Conservation (phyloP, 2,888 invertebrate genomes). For the Caenorhabditis sulstoni region DNA sequence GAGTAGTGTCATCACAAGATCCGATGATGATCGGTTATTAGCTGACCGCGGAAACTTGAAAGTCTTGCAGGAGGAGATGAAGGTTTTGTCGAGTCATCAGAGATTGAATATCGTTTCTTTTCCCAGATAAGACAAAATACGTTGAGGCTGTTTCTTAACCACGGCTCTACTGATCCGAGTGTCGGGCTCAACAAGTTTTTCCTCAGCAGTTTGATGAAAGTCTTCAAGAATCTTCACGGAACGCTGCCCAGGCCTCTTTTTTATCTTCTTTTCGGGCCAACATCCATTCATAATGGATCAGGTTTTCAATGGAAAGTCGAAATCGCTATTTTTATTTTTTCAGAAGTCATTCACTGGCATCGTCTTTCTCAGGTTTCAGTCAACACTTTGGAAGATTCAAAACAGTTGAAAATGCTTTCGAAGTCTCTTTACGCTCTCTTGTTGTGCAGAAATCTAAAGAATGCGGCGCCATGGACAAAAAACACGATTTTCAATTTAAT, state of each 20-base stretch:
- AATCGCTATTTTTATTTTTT: not conserved
- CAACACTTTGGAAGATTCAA: conserved; percentile 19
- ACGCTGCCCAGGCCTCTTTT: conserved; percentile 23
- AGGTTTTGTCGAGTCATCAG: not conserved
- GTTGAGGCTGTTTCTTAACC: conserved; percentile 24
- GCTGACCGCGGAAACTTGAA: conserved; percentile 7
- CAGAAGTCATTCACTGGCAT: conserved; percentile 53
- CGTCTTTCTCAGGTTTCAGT: conserved; percentile 27
- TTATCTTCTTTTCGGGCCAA: conserved; percentile 50
- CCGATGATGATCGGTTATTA: conserved; percentile 27
- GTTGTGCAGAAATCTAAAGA: conserved; percentile 16
- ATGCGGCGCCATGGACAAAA: conserved; percentile 39
- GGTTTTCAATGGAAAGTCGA: not conserved
- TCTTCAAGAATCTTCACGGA: conserved; percentile 11
- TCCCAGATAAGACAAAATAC: conserved; percentile 17
- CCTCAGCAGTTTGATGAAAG: conserved; percentile 31
- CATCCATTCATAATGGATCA: not conserved
- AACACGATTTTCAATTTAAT: conserved; percentile 56
- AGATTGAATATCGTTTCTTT: not conserved
- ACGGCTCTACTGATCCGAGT: conserved; percentile 16
- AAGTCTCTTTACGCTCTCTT: conserved; percentile 37
- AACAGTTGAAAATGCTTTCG: conserved; percentile 25
- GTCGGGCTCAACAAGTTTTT: conserved; percentile 30
- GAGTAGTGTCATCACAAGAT: conserved; percentile 5
- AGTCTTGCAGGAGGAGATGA: conserved; percentile 8